Base-by-base conservation (phyloP, 1,140 invertebrate genomes). In the Drosophila kohkoa region DNA sequence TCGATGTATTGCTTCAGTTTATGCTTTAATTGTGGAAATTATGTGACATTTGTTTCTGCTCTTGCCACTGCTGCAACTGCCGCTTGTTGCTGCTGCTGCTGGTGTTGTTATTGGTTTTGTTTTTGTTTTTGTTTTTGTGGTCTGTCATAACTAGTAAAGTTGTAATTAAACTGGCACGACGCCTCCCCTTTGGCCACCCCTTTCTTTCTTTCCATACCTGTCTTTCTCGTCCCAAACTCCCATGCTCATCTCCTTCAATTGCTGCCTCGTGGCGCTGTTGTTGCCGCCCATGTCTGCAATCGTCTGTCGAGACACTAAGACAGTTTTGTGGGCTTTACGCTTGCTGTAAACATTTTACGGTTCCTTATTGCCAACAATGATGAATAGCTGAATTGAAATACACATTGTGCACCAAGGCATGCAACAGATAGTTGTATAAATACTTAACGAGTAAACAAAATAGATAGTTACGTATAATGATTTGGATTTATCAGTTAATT, bases 21-120 rank as follows among this genome's bases (percentile, higher is more conserved):
- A 89, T 85, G 85, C 83, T 88, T 89, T 88, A 89, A 88, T 89
- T 88, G 85, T 88, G 77, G 64, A 88, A 85, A 88, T 88, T 88
- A 88, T 87, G 81, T 89, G 85, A 85, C 85, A 89, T 81, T 81
- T 72, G 77, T 71, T 81, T 78, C 54, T 70, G 64, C 52, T 77
- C 59, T 25, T 75, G 58, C 30, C 7, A 32, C 30, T 32, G 30
- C 30, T 5, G 7, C 35, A 10, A 10, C 35, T 3, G 8, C 41
- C 54, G 49, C 20, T 25, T 25, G 20, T 3, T 25, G 20, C 30
- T 5, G 7, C 35, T 38, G 35, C 35, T 3, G 8, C 41, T 59
- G 49, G 10, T 65, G 49, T 43, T 63, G 60, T 46, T 52, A 51
- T 10, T 81, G 82, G 54, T 67, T 58, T 49, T 81, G 82, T 63